Evolutionary conservation across 1,140 invertebrate genomes (phyloP), one percentile per base, ranked within the genome.

Genomic region (Heliothis subflexa): DNA sequence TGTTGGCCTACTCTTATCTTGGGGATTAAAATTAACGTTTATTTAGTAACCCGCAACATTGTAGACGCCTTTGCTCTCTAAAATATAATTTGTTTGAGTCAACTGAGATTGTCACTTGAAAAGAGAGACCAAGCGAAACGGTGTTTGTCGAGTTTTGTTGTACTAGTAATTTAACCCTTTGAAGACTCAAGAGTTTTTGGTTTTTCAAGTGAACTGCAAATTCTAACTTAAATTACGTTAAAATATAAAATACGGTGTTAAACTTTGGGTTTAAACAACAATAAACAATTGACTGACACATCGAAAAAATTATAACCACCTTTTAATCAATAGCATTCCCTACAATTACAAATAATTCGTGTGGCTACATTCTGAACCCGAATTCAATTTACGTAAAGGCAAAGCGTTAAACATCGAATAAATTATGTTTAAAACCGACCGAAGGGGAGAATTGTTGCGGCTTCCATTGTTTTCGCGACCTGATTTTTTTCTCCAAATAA

Each of bases 401-500:
- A 61, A 73, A 57, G 71, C 45, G 54, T 61, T 59, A 16, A 73
- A 73, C 55, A 73, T 73, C 55, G 40, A 57, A 28, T 59, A 73
- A 73, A 73, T 73, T 59, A 73, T 57, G 71, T 61, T 61, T 73
- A 59, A 73, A 73, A 21, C 21, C 16, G 59, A 73, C 55, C 52
- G 18, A 52, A 72, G 70, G 14, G 62, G 16, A 76, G 57, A 33
- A 64, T 64, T 64, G 59, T 54, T 40, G 54, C 49, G 21, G 55
- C 47, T 61, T 61, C 47, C 74, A 76, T 76, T 80, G 79, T 80
- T 80, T 62, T 72, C 49, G 47, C 55, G 74, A 54, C 64, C 64
- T 64, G 64, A 62, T 79, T 72, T 76, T 64, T 45, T 76, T 52
- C 47, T 50, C 45, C 28, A 74, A 74, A 64, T 79, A 59, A 77